Conservation (phyloP, 2,797 vertebrate genomes). For the Sorex maritimensis region DNA sequence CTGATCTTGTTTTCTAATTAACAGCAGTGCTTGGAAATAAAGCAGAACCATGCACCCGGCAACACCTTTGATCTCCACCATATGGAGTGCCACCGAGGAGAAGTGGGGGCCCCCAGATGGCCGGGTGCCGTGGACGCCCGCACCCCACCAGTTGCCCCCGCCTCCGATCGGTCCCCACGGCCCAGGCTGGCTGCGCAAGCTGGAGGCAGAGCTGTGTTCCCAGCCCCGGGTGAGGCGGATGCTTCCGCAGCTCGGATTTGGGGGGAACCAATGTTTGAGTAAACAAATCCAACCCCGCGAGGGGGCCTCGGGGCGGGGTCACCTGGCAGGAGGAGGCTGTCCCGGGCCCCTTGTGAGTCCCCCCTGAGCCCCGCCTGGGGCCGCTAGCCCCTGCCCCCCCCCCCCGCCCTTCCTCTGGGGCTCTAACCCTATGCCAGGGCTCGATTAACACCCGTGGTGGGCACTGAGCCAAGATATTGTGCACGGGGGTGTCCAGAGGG, state of each 20-base stretch:
- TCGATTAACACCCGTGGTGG: too few relatives aligned
- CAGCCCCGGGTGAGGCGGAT: constrained; percentile 92
- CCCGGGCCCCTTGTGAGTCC: too few relatives aligned
- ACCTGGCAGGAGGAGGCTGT: background rate
- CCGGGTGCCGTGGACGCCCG: constrained; percentile 92
- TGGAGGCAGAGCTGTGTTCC: constrained; percentile 93
- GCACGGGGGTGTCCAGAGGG: too few relatives aligned
- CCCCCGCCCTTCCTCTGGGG: too few relatives aligned
- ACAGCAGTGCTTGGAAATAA: constrained; percentile 99
- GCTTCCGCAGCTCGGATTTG: constrained; percentile 92
- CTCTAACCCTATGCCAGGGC: too few relatives aligned
- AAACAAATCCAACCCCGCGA: constrained; percentile 86
- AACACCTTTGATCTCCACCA: constrained; percentile 99
- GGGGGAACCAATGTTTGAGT: constrained; percentile 84
- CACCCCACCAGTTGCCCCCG: constrained; percentile 95
- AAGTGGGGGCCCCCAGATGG: constrained; percentile 96
- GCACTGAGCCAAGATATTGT: too few relatives aligned
- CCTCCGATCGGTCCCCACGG: constrained; percentile 95
- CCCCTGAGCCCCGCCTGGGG: too few relatives aligned
- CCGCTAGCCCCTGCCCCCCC: too few relatives aligned
- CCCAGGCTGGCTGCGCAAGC: constrained; percentile 93
- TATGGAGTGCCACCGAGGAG: constrained; percentile 97
- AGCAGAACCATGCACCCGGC: constrained; percentile 99
- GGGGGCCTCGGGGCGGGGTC: constrained; percentile 73
- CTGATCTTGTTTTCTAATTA: constrained; percentile 99